Conservation (phyloP, 2,113 vertebrate genomes). For the Myotis davidii region DNA sequence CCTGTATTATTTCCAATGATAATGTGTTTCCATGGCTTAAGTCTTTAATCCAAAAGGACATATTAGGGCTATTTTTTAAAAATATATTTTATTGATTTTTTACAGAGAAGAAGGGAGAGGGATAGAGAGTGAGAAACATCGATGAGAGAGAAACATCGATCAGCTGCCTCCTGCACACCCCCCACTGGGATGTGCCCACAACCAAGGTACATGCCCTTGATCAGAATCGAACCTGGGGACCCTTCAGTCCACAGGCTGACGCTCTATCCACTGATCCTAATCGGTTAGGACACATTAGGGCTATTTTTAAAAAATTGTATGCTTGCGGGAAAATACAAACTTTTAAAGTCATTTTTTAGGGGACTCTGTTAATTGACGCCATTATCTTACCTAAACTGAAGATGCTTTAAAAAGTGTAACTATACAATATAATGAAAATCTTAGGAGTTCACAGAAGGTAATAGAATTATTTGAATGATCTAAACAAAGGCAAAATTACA, state of each 20-base stretch:
- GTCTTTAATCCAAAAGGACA: constrained; percentile 1
- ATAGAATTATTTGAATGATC: not conserved
- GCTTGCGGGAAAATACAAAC: not conserved
- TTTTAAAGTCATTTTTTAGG: not conserved
- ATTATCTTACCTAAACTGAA: constrained; percentile 18
- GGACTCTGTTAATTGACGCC: not conserved
- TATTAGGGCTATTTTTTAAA: not conserved
- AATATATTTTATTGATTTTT: too few species aligned
- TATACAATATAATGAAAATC: constrained; percentile 1
- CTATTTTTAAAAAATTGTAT: not conserved
- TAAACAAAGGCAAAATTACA: not conserved
- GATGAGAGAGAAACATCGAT: too few species aligned
- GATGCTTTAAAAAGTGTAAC: not conserved
- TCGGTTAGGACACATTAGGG: not conserved
- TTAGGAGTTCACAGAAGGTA: not conserved
- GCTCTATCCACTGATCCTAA: too few species aligned
- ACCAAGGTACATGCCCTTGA: too few species aligned
- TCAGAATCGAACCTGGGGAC: too few species aligned
- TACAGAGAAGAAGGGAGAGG: too few species aligned
- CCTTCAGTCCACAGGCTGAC: too few species aligned
- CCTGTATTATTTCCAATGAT: not conserved
- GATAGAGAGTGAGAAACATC: too few species aligned
- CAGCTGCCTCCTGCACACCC: too few species aligned
- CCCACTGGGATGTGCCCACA: too few species aligned
- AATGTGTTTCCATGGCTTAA: constrained; percentile 20